Conservation (phyloP, 2,113 vertebrate genomes). For the Solenodon paradoxus region DNA sequence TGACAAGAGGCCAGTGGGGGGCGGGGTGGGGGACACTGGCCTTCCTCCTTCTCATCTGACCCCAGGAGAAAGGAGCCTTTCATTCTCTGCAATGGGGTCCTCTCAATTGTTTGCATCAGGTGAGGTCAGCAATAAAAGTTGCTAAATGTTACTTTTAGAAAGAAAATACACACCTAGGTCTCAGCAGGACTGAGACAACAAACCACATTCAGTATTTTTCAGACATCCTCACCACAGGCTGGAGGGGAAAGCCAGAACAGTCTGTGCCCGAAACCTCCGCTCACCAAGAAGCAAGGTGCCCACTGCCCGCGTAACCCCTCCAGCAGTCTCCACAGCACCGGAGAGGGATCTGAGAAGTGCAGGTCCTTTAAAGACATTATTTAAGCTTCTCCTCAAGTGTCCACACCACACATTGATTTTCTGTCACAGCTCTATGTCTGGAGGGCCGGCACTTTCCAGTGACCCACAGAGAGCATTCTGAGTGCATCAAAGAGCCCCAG, state of each 20-base stretch:
- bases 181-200: not conserved
- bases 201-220: not conserved
- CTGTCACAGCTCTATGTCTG: slow-evolving; percentile 35
- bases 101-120: not conserved
- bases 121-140: not conserved
- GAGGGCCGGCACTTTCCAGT: not conserved
- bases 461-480: slow-evolving; percentile 53
- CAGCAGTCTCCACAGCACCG: accelerated
- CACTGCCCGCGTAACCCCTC: not conserved
- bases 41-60: not conserved
- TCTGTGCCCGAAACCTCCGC: not conserved
- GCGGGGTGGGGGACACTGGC: not conserved
- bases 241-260: not conserved
- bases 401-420: slow-evolving; percentile 52
- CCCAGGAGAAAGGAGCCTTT: not conserved
- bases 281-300: not conserved
- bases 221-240: not conserved
- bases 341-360: not conserved
- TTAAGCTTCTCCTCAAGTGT: slow-evolving; percentile 62
- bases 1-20: not conserved
- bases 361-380: slow-evolving; percentile 49
- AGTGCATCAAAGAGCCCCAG: slow-evolving; percentile 48
- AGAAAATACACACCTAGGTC: not conserved
- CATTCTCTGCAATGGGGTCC: not conserved
- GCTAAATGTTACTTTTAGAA: not conserved